phyloP scores from a whole-genome alignment of 2,888 invertebrate genomes.

The Nomada ferruginata region DNA sequence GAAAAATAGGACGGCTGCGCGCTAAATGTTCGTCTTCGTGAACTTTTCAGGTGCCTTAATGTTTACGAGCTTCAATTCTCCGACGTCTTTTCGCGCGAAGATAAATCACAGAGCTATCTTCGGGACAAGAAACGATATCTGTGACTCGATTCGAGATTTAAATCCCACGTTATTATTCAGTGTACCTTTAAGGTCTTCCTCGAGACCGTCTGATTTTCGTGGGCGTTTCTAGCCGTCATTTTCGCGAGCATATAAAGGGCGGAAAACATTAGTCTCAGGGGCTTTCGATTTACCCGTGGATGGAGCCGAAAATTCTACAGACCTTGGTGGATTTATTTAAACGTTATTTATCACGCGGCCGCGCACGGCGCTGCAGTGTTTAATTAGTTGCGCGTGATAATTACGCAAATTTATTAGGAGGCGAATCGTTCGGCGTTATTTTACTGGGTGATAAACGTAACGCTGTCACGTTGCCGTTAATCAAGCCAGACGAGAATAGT shows the following conservation, averaged over 20 bases:
- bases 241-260: too few species aligned
- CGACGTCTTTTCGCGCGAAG: background rate
- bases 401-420: conserved; percentile 27
- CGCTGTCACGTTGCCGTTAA: conserved; percentile 26
- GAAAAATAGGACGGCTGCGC: background rate
- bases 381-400: conserved; percentile 43
- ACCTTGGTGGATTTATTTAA: conserved; percentile 12
- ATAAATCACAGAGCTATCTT: background rate
- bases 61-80: conserved; percentile 4
- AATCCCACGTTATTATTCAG: conserved; percentile 5
- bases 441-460: conserved; percentile 29
- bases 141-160: conserved; percentile 1
- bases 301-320: too few species aligned
- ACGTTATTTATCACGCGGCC: conserved; percentile 23
- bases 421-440: conserved; percentile 31
- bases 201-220: background rate
- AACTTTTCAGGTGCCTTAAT: background rate
- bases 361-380: background rate
- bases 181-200: background rate
- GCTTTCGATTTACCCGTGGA: background rate
- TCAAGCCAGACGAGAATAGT: conserved; percentile 14
- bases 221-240: background rate
- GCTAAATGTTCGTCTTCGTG: background rate
- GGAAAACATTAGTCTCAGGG: background rate
- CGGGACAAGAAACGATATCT: background rate